A percentile compares a stretch with the other conserved stretches of the same genome.
Conservation (phyloP, 2,888 invertebrate genomes). For the Chromoteleia sp. region DNA sequence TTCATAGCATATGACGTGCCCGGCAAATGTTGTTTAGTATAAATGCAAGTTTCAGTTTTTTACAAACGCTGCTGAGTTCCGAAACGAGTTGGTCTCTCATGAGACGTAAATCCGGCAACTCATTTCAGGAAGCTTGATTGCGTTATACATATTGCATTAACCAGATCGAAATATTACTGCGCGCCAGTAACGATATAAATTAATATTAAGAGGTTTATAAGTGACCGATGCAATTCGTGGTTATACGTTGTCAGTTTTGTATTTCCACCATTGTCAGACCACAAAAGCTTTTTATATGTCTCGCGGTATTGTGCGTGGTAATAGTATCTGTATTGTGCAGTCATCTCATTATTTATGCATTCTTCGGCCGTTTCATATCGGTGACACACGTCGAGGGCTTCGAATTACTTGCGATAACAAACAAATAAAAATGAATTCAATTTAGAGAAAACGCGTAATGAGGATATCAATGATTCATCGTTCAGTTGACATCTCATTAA, state of each 20-base stretch:
- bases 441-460: conserved; percentile 40
- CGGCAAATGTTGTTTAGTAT: conserved; percentile 26
- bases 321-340: conserved; percentile 48
- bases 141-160: conserved; percentile 68
- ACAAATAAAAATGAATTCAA: conserved; percentile 44
- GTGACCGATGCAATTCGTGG: conserved; percentile 49
- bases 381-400: conserved; percentile 46
- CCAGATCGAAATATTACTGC: conserved; percentile 58
- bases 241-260: conserved; percentile 42
- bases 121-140: conserved; percentile 68
- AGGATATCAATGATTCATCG: conserved; percentile 28
- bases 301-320: conserved; percentile 40
- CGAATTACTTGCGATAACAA: conserved; percentile 52
- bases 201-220: conserved; percentile 69
- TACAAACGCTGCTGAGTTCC: conserved; percentile 30
- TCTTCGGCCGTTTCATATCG: conserved; percentile 48
- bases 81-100: conserved; percentile 62
- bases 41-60: conserved; percentile 57
- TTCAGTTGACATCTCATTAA: conserved; percentile 33
- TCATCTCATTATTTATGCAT: conserved; percentile 61
- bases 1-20: conserved; percentile 28
- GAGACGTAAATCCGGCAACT: conserved; percentile 66
- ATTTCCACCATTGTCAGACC: conserved; percentile 52
- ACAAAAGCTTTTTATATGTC: conserved; percentile 51
- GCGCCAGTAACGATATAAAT: conserved; percentile 57